Conservation (phyloP, 2,113 vertebrate species). For the Galeopterus variegatus region DNA sequence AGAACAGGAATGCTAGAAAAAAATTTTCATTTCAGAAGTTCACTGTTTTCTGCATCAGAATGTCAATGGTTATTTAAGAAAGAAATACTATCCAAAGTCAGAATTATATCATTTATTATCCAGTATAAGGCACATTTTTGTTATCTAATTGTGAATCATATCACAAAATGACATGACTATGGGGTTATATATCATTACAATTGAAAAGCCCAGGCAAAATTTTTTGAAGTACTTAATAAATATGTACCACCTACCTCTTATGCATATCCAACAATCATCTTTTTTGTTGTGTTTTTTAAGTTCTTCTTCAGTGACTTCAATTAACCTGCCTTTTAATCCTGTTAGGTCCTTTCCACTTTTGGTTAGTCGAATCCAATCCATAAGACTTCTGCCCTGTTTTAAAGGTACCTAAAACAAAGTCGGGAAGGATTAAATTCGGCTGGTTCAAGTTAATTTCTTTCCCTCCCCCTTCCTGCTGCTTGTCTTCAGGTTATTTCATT, state of each 20-base stretch:
- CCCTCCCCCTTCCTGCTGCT: background rate
- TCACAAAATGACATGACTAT: background rate
- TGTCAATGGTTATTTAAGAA: background rate
- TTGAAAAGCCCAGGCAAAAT: background rate
- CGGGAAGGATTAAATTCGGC: background rate
- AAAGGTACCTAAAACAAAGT: slow-evolving; percentile 92
- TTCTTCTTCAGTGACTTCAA: slow-evolving; percentile 96
- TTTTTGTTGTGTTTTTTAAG: slow-evolving; percentile 94
- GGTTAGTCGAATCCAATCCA: slow-evolving; percentile 98
- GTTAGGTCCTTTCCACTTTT: slow-evolving; percentile 97
- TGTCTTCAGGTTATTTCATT: background rate
- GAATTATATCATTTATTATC: background rate
- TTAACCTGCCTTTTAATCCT: slow-evolving; percentile 94
- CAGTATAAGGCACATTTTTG: background rate
- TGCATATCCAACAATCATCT: slow-evolving; percentile 98
- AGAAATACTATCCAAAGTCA: slow-evolving; percentile 11
- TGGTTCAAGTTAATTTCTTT: background rate
- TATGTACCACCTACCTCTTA: slow-evolving; percentile 92
- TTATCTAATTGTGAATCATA: slow-evolving; percentile 34
- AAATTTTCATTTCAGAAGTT: background rate
- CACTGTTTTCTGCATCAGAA: background rate
- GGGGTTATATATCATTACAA: background rate
- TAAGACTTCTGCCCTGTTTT: slow-evolving; percentile 98
- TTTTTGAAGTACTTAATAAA: background rate
- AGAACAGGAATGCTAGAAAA: background rate